Evolutionary conservation across 2,888 invertebrate species (phyloP), one percentile per base, ranked within the genome.

Genomic region (Mesoligia furuncula): DNA sequence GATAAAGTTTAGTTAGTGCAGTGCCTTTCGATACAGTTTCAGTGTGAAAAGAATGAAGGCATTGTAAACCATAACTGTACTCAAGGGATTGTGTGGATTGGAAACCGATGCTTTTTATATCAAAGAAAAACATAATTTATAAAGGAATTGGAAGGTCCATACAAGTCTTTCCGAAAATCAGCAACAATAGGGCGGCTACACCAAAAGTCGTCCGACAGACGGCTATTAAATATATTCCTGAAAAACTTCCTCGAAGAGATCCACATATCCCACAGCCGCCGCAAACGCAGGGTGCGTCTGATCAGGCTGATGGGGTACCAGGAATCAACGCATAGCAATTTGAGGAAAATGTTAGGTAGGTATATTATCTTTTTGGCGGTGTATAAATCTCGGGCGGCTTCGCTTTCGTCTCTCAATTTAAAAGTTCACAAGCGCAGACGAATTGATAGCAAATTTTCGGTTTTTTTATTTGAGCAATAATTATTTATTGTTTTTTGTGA

Each of bases 171-270:
- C 64, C 13, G 0, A 36, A 51, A 27, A 64, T 65, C 42, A 70
- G 61, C 48, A 71, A 80, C 75, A 77, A 88, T 67, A 73, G 68
- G 75, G 77, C 79, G 89, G 89, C 45, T 27, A 31, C 27, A 48
- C 31, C 69, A 84, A 87, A 66, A 64, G 75, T 69, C 39, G 8
- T 73, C 79, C 27, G 59, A 66, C 54, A 39, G 64, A 65, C 70
- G 27, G 66, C 64, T 59, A 75, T 72, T 81, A 81, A 73, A 65
- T 27, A 68, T 75, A n/a, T 64, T 62, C 54, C 87, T 88, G 86
- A 87, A 86, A 88, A 86, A 75, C 72, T 81, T 88, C 69, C 78
- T 75, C 78, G 67, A 87, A 87, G 51, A 68, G 73, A 69, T 65
- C 64, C 39, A 24, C 27, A 75, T 57, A 72, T 31, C 66, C 48